A percentile compares a stretch with the other conserved stretches of the same genome.
Conservation (phyloP, 2,113 vertebrate species). For the Hemichromis elongatus region DNA sequence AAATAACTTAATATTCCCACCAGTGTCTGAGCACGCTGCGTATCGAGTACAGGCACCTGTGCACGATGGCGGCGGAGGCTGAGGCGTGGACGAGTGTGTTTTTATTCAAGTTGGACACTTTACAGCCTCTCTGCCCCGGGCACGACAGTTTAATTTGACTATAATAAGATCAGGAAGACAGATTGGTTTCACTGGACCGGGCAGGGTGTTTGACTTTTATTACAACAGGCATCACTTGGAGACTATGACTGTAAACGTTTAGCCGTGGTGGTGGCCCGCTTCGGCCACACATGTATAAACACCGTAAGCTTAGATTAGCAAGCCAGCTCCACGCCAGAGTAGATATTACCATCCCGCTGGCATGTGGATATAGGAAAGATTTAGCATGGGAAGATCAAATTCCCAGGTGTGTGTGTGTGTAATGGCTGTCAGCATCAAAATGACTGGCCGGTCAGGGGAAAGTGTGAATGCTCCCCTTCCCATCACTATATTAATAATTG, state of each 20-base stretch:
- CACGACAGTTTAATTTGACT: constrained; percentile 49
- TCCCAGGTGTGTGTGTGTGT: constrained; percentile 11
- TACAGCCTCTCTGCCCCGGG: constrained; percentile 23
- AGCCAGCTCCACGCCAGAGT: background rate
- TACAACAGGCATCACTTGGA: constrained; percentile 59
- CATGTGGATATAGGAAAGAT: constrained; percentile 23
- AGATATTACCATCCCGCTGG: constrained; percentile 27
- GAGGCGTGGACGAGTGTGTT: background rate
- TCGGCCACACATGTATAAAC: constrained; percentile 41
- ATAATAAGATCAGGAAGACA: constrained; percentile 55
- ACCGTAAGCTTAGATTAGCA: constrained; percentile 15
- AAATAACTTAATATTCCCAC: background rate
- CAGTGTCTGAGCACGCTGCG: background rate
- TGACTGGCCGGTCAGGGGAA: constrained; percentile 22
- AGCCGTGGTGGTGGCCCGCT: constrained; percentile 42
- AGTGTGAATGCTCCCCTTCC: constrained; percentile 17
- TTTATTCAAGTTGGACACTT: constrained; percentile 25
- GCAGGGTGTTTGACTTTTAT: constrained; percentile 50
- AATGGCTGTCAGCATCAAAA: constrained; percentile 14
- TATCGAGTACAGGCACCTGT: constrained; percentile 4
- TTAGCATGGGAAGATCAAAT: constrained; percentile 20
- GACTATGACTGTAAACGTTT: constrained; percentile 58
- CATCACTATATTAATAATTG: constrained; percentile 46
- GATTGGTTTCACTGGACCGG: constrained; percentile 36
- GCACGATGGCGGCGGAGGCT: background rate